Evolutionary conservation across 2,797 vertebrate species (phyloP).

Genomic region (Tauraco hartlaubi): DNA sequence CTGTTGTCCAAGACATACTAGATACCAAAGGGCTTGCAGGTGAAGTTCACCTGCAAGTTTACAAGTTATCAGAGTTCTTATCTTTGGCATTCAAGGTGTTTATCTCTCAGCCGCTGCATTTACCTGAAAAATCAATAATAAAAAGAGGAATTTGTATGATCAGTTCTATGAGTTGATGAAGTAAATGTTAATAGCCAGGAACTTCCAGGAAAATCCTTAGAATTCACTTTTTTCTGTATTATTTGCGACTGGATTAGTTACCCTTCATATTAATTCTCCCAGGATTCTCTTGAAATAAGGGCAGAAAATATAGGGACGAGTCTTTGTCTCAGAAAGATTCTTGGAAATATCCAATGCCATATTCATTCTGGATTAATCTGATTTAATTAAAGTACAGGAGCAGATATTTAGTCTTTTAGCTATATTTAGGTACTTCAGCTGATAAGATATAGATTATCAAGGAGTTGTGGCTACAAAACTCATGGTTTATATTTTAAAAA

Average conservation of each 20-base stretch:
- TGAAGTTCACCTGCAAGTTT: not conserved
- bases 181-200: not conserved
- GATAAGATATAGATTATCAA: not conserved
- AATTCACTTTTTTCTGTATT: not conserved
- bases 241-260: not conserved
- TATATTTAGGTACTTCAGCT: not conserved
- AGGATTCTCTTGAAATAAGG: not conserved
- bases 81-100: not conserved
- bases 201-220: not conserved
- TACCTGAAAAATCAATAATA: not conserved
- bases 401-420: not conserved
- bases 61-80: not conserved
- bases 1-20: not conserved
- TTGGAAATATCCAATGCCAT: not conserved
- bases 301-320: not conserved
- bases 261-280: not conserved
- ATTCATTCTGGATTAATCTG: not conserved
- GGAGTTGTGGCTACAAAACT: not conserved
- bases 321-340: not conserved
- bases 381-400: not conserved
- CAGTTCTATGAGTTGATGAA: not conserved
- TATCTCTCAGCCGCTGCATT: not conserved
- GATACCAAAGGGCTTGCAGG: not conserved
- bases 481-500: not conserved
- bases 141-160: not conserved